Evolutionary conservation across 2,888 invertebrate genomes (phyloP).

Genomic region (Ectemnius lituratus): DNA sequence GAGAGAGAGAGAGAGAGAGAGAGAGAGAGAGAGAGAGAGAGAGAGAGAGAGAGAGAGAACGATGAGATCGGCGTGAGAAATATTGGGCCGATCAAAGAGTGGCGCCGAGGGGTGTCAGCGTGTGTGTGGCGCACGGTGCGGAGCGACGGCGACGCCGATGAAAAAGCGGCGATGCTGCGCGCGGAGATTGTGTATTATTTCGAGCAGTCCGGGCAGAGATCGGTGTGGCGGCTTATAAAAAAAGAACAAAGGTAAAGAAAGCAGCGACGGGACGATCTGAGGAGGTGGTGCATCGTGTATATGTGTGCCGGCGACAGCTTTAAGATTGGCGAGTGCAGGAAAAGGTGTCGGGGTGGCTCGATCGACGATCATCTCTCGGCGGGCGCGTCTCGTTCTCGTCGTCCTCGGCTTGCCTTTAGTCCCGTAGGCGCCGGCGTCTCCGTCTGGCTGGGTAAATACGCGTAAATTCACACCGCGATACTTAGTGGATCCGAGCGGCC

Average conservation of each 20-base stretch:
- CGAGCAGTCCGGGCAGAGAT: constrained; percentile 20
- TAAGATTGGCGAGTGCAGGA: constrained; percentile 53
- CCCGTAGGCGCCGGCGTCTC: constrained; percentile 60
- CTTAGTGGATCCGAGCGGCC: constrained; percentile 56
- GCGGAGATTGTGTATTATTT: constrained; percentile 54
- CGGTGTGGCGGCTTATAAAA: constrained; percentile 25
- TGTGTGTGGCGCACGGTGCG: not conserved
- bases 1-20: too few species aligned
- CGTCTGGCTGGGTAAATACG: constrained; percentile 61
- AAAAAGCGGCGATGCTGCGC: constrained; percentile 11
- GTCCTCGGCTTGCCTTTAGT: constrained; percentile 41
- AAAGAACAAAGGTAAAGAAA: constrained; percentile 30
- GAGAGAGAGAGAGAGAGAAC: too few species aligned
- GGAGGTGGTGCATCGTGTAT: constrained; percentile 36
- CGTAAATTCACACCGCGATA: constrained; percentile 61
- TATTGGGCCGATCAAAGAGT: constrained; percentile 2
- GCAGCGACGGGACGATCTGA: constrained; percentile 44
- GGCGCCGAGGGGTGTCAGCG: not conserved
- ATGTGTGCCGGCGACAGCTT: constrained; percentile 52
- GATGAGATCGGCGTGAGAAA: not conserved
- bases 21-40: too few species aligned
- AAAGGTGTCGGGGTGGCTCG: constrained; percentile 40
- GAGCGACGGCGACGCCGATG: not conserved
- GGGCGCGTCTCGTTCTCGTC: constrained; percentile 20
- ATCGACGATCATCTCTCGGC: constrained; percentile 32